Conservation (phyloP, 1,140 invertebrate species). For the Artemia franciscana region DNA sequence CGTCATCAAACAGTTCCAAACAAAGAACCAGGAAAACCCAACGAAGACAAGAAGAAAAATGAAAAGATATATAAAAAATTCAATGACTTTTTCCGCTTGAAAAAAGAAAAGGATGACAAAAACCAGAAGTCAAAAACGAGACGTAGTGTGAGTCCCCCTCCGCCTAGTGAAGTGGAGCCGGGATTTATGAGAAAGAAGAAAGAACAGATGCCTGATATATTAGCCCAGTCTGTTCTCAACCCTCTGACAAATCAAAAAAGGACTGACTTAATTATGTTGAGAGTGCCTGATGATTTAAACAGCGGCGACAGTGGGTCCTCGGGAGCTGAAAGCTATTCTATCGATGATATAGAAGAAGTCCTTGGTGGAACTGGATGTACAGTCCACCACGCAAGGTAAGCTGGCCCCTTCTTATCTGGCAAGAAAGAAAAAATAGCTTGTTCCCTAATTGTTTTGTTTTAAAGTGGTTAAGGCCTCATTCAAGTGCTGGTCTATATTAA, state of each 20-base stretch:
- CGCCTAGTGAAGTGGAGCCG: conserved; percentile 9
- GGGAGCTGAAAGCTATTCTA: conserved; percentile 26
- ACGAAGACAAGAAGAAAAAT: conserved; percentile 1
- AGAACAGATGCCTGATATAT: conserved; percentile 8
- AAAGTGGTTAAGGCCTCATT: no score
- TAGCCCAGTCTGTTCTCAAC: conserved; percentile 1
- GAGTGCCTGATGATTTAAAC: not conserved
- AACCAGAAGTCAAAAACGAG: not conserved
- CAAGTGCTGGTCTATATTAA: no score
- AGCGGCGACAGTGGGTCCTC: not conserved
- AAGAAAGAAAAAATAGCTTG: no score
- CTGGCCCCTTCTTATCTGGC: not conserved
- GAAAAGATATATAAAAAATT: not conserved
- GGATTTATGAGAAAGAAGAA: conserved; percentile 1
- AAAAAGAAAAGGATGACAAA: not conserved
- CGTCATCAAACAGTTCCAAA: conserved; percentile 17
- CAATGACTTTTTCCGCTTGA: not conserved
- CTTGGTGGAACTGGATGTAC: conserved; percentile 19
- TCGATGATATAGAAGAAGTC: conserved; percentile 37
- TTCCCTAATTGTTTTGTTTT: no score
- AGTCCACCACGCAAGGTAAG: not conserved
- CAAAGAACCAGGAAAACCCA: not conserved
- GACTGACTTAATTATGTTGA: not conserved
- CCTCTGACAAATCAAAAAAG: not conserved
- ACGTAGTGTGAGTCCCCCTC: conserved; percentile 9